These are phyloP conservation scores for Chaetops frenatus DNA, from an alignment of 2,113 vertebrate genomes.

Conservation along the genomic window DNA sequence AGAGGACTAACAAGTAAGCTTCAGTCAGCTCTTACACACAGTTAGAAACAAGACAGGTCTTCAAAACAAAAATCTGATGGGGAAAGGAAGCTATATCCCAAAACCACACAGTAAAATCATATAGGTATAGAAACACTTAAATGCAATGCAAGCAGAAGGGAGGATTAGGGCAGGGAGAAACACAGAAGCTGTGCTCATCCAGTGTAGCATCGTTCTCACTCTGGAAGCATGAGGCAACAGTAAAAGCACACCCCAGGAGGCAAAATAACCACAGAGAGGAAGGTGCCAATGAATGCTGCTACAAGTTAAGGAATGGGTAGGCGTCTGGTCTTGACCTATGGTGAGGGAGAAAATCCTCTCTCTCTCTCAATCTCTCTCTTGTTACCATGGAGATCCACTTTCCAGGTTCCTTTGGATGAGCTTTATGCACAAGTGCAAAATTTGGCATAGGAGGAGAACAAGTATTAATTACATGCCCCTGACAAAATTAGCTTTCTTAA, in stretches of 20 bases:
- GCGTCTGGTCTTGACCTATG: neutral
- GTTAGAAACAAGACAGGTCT: neutral
- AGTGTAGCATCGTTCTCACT: rapidly evolving
- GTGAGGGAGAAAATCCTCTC: neutral
- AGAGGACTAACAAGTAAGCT: neutral
- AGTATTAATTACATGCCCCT: neutral
- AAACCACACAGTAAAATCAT: neutral
- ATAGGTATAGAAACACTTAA: neutral
- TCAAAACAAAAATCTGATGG: neutral
- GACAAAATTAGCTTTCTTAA: neutral
- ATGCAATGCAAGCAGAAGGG: neutral
- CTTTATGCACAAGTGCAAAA: slow-evolving; percentile 6
- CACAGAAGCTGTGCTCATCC: neutral
- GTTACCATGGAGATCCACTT: slow-evolving; percentile 49
- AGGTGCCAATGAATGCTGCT: neutral
- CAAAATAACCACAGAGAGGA: neutral
- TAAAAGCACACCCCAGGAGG: neutral
- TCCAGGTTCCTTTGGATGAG: slow-evolving; percentile 19
- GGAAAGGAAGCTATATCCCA: neutral
- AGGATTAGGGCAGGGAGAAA: neutral
- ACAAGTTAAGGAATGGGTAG: slow-evolving; percentile 8
- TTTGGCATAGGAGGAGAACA: neutral
- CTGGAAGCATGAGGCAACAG: neutral
- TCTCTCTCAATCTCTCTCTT: neutral
- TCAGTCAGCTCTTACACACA: neutral